phyloP scores from a whole-genome alignment of 2,113 vertebrate species.

The Tetrao urogallus region DNA sequence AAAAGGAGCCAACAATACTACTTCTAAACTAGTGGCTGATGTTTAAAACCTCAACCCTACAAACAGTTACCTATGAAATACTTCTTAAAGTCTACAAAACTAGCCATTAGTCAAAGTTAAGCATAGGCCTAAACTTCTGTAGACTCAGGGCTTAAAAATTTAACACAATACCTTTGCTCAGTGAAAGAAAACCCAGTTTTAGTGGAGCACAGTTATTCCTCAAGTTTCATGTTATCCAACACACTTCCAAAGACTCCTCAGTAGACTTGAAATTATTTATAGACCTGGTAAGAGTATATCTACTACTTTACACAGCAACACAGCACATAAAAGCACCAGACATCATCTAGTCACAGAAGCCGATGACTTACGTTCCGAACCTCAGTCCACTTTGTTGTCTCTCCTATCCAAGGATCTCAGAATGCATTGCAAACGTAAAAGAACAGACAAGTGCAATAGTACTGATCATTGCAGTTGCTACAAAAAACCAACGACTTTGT shows the following conservation, averaged over 20 bases:
- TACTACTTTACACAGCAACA: not conserved
- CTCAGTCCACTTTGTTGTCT: not conserved
- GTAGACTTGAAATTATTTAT: not conserved
- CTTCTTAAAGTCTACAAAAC: not conserved
- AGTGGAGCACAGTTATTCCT: not conserved
- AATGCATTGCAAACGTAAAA: not conserved
- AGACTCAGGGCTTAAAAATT: conserved; percentile 36
- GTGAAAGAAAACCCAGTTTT: conserved; percentile 41
- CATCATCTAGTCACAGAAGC: not conserved
- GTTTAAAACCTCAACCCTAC: conserved; percentile 7
- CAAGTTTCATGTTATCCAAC: not conserved
- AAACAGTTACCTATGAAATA: conserved; percentile 12
- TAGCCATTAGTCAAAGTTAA: not conserved
- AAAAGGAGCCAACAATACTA: not conserved
- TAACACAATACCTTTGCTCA: not conserved
- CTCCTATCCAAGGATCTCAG: too few relatives aligned
- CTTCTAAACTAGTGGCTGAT: not conserved
- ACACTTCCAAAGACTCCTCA: not conserved
- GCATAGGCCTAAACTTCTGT: not conserved
- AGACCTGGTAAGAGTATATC: not conserved
- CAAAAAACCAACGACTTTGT: not conserved
- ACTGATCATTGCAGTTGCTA: not conserved
- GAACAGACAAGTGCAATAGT: not conserved
- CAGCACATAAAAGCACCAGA: not conserved
- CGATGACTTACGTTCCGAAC: not conserved